Base-by-base conservation (phyloP, 2,113 vertebrate genomes). In the Pundamilia nyererei region DNA sequence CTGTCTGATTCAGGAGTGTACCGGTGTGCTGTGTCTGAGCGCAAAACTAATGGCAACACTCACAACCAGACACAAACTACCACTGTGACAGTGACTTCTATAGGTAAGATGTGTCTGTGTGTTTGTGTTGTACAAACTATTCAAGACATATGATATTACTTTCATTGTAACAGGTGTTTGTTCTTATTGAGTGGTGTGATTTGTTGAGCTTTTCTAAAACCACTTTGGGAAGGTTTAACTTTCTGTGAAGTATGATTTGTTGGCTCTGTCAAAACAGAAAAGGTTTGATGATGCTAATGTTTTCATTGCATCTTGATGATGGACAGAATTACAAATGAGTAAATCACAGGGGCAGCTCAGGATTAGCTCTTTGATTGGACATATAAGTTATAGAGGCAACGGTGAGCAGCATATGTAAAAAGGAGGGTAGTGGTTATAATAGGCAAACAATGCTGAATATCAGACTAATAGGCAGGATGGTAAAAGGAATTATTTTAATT, bases 1-100 rank as follows among this genome's bases (percentile, higher is more conserved):
- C 21, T 75, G 0, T 80, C 93, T 6, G 91, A 95, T 0, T 93
- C 96, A 0, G 96, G 97, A 1, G 33, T 3, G 2, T 98, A 98
- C 3, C 51, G 53, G 45, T 99, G 98, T 42, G 82, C 86, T 12
- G 96, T 95, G 9, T 96, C 95, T 0, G 97, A 97, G 45, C 89
- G 87, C 93, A 83, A 24, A 47, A 2, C 0, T 51, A 91, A 88
- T 1, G 56, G 24, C 58, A 80, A 95, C 70, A 89, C 35, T 9
- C 86, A 82, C 83, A 96, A 86, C 3, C 93, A 94, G 77, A 79
- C 93, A 7, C 86, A 94, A 13, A 89, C 85, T 9, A 70, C 86
- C 24, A 24, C n/a, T 0, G 91, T 97, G 51, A 83, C 9, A 0
- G 94, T 99, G 21, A 81, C 1, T 12, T 82, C 97, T 56, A 40